Conservation (phyloP, 2,113 vertebrate genomes). For the Gallinago media region DNA sequence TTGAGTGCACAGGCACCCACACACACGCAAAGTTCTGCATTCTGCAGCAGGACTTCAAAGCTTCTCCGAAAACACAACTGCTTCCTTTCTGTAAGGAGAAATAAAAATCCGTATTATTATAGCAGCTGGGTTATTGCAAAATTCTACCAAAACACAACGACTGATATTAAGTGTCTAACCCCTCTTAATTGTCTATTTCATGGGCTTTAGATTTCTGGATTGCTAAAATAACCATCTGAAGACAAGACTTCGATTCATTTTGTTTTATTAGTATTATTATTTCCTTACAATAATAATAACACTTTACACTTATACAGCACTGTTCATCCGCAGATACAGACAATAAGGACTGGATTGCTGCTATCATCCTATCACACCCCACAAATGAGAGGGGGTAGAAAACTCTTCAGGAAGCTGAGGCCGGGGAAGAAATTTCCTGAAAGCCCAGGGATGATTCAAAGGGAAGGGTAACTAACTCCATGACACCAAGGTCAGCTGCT, state of each 20-base stretch:
- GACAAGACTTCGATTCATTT: constrained; percentile 76
- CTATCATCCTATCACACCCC: constrained; percentile 8
- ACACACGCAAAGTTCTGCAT: constrained; percentile 20
- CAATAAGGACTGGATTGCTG: constrained; percentile 41
- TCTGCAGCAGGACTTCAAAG: constrained; percentile 60
- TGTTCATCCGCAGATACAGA: constrained; percentile 40
- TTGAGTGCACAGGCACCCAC: not conserved
- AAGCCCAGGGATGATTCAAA: not conserved
- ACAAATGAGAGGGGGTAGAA: not conserved
- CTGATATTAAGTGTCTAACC: constrained; percentile 78
- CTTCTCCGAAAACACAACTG: constrained; percentile 60
- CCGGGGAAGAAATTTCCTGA: not conserved
- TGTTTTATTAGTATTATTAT: constrained; percentile 76
- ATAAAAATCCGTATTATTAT: constrained; percentile 79
- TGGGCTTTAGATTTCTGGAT: constrained; percentile 77
- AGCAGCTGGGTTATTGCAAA: constrained; percentile 79
- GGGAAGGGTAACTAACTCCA: not conserved
- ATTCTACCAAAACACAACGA: constrained; percentile 72
- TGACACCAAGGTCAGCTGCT: not conserved
- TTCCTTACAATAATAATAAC: constrained; percentile 72
- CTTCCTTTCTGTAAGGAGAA: constrained; percentile 70
- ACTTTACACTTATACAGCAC: constrained; percentile 44
- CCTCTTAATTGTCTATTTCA: constrained; percentile 81
- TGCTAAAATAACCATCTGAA: constrained; percentile 81
- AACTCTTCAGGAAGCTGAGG: not conserved